These are phyloP conservation scores for Tokudaia muenninki DNA, from an alignment of 2,797 vertebrate genomes.

Conservation along the genomic window DNA sequence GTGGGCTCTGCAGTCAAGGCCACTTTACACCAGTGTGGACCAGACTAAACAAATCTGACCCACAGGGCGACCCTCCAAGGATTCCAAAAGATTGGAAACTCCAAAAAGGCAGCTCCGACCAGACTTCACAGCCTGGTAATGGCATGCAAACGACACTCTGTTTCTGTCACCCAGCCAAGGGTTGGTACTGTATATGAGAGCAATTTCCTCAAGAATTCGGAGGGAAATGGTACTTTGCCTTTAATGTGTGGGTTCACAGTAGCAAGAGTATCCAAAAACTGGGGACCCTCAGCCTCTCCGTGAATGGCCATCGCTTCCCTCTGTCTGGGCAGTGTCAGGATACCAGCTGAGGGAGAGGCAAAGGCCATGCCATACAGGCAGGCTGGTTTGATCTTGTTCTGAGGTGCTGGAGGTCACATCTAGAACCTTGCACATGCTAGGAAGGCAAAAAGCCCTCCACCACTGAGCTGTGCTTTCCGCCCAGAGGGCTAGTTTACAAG, in stretches of 20 bases:
- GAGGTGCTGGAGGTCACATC: neutral
- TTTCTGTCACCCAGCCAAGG: conserved; percentile 90
- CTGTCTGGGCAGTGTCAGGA: conserved; percentile 1
- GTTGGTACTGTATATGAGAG: conserved; percentile 90
- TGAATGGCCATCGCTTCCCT: neutral
- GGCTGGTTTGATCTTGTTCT: neutral
- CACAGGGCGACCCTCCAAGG: conserved; percentile 81
- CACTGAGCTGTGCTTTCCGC: neutral
- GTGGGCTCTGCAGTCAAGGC: conserved; percentile 86
- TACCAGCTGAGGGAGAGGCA: neutral
- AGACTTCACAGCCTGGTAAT: conserved; percentile 92
- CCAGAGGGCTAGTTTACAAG: conserved; percentile 14
- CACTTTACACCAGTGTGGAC: conserved; percentile 86
- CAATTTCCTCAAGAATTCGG: conserved; percentile 95
- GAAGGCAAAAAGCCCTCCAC: neutral
- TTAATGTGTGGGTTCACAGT: conserved; percentile 88
- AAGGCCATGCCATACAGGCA: neutral
- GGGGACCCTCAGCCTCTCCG: conserved; percentile 59
- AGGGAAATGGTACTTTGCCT: conserved; percentile 91
- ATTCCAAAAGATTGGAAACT: conserved; percentile 88
- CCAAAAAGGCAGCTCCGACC: conserved; percentile 84
- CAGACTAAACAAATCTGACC: conserved; percentile 90
- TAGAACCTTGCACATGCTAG: neutral
- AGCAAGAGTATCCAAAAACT: conserved; percentile 83
- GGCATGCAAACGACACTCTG: conserved; percentile 90